Base-by-base conservation (phyloP, 2,113 vertebrate species). In the Aepyceros melampus region DNA sequence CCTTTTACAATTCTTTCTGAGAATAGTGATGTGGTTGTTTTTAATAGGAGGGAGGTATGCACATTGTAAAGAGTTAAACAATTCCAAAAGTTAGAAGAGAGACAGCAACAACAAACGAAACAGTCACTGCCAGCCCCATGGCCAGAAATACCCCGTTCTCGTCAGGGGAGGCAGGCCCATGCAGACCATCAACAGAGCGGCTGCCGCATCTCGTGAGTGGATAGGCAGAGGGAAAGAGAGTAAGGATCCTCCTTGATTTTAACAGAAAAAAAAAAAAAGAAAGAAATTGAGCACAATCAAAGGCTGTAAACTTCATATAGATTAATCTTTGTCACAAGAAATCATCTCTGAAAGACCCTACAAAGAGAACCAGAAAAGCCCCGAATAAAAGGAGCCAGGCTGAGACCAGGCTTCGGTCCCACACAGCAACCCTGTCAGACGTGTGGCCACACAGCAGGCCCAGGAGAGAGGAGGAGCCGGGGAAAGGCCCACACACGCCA, bases 191-290 rank as follows among this genome's bases (percentile, higher is more conserved):
- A 4, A 5, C 33, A 83, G 33, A 33, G 45, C 0, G 1, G 78
- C 78, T 2, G 47, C 78, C 3, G 1, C 2, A 3, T 12, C 9
- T 21, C 3, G 0, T 11, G 5, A n/a, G 56, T 0, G 14, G 16
- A 7, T 7, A 15, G 67, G 67, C 78, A 76, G 79, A 45, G 60
- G 47, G 60, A 10, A 13, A 45, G 79, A 25, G 51, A 17, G 2
- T 14, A 12, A 45, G 60, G 25, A 15, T 23, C 43, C 40, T 56
- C 60, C 8, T 62, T 49, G 31, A 36, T 14, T 60, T 17, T 43
- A 60, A 64, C 14, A 81, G 92, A 1, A 29, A 31, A 31, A 62
- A 87, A 33, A n/a, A 14, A 19, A 74, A 33, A 64, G 12, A 40
- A 74, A 33, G 27, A 56, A 86, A 9, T 17, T 17, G 53, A 16